phyloP scores from a whole-genome alignment of 1,140 invertebrate genomes.

The Macrobrachium rosenbergii region DNA sequence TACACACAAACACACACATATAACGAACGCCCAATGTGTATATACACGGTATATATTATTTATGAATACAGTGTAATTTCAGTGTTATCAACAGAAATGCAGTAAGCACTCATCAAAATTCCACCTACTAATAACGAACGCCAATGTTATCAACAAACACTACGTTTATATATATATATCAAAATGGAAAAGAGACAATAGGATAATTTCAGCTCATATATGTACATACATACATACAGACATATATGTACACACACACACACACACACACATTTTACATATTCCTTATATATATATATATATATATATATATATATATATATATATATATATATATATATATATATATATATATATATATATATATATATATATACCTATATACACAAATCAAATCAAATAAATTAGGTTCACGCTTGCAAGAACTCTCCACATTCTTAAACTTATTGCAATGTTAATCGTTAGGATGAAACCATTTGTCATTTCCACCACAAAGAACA shows the following conservation, averaged over 20 bases:
- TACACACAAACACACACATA: not conserved
- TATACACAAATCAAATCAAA: not conserved
- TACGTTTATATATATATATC: too few species aligned
- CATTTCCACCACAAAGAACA: too few species aligned
- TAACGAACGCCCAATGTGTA: not conserved
- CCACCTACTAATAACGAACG: too few species aligned
- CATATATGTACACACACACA: not conserved
- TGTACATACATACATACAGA: not conserved
- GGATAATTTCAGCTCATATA: too few species aligned
- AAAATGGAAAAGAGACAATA: too few species aligned
- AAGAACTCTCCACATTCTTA: too few species aligned
- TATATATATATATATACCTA: not conserved
- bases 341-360: slow-evolving; percentile 3
- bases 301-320: slow-evolving; percentile 16
- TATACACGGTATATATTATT: too few species aligned
- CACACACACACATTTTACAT: not conserved
- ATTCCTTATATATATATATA: not conserved
- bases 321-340: not conserved
- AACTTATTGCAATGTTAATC: not conserved
- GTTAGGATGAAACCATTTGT: too few species aligned
- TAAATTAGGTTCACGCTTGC: not conserved
- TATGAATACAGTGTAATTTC: too few species aligned
- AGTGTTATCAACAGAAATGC: too few species aligned
- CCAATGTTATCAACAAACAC: too few species aligned
- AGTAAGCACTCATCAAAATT: too few species aligned